phyloP scores from a whole-genome alignment of 2,888 invertebrate species.

The Onchidella celtica region DNA sequence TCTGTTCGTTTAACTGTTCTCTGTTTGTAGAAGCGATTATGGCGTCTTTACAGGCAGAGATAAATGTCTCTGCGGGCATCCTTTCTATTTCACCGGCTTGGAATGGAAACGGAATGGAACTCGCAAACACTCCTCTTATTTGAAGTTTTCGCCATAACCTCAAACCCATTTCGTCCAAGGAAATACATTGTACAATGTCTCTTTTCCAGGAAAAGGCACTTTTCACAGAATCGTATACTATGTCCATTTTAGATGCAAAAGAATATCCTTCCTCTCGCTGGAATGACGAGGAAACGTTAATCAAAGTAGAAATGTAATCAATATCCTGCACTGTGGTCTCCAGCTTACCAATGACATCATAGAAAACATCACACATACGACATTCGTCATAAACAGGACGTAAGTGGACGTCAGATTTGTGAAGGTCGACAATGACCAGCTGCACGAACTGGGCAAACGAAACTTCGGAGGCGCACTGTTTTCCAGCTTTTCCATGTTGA shows the following conservation, averaged over 20 bases:
- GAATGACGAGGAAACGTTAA: slow-evolving; percentile 46
- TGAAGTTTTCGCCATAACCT: slow-evolving; percentile 54
- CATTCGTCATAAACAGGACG: slow-evolving; percentile 50
- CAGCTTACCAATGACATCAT: slow-evolving; percentile 57
- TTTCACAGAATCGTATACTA: slow-evolving; percentile 46
- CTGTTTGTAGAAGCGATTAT: slow-evolving; percentile 18
- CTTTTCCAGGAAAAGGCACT: slow-evolving; percentile 45
- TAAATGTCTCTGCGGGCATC: slow-evolving; percentile 26
- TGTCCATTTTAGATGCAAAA: slow-evolving; percentile 37
- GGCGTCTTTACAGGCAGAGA: slow-evolving; percentile 18
- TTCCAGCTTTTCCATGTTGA: background rate
- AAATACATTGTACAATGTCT: slow-evolving; percentile 43
- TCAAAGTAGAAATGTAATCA: slow-evolving; percentile 43
- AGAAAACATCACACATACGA: slow-evolving; percentile 51
- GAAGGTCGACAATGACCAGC: background rate
- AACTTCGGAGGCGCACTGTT: slow-evolving; percentile 46
- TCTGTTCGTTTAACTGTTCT: slow-evolving; percentile 32
- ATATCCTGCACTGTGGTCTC: slow-evolving; percentile 54
- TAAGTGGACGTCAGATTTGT: slow-evolving; percentile 52
- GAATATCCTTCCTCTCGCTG: slow-evolving; percentile 28
- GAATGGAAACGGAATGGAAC: slow-evolving; percentile 41
- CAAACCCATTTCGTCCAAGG: slow-evolving; percentile 46
- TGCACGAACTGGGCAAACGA: slow-evolving; percentile 47
- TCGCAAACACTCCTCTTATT: slow-evolving; percentile 50
- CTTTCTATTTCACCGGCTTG: slow-evolving; percentile 18